phyloP scores from a whole-genome alignment of 2,113 vertebrate species.

The Euleptes europaea region DNA sequence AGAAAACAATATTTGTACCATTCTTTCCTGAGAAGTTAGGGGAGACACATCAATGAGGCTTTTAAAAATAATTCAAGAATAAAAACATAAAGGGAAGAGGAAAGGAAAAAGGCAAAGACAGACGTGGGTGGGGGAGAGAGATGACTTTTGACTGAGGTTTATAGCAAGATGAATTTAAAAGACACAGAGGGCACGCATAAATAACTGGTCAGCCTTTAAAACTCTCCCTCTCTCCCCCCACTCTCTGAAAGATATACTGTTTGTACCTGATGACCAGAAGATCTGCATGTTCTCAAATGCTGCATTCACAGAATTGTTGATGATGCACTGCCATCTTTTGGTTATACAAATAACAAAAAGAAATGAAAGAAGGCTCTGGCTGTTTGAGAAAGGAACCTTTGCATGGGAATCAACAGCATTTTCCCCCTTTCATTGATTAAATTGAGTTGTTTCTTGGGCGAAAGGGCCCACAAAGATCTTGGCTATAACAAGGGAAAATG shows the following conservation, averaged over 20 bases:
- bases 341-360: conserved; percentile 68
- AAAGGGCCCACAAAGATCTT: neutral
- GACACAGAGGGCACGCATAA: neutral
- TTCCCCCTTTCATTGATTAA: neutral
- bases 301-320: conserved; percentile 69
- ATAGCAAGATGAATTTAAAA: neutral
- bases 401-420: neutral
- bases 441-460: neutral
- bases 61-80: neutral
- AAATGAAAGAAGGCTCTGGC: conserved; percentile 25
- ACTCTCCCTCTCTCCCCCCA: neutral
- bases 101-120: neutral
- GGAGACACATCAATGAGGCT: conserved; percentile 20
- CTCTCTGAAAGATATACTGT: conserved; percentile 48
- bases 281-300: conserved; percentile 39
- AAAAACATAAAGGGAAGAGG: too few species aligned
- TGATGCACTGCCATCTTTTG: conserved; percentile 83
- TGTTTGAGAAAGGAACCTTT: conserved; percentile 22
- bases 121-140: neutral
- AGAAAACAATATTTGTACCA: conserved; percentile 9
- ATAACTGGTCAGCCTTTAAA: conserved; percentile 44
- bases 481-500: neutral
- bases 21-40: conserved; percentile 22
- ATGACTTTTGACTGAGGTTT: conserved; percentile 26
- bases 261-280: conserved; percentile 24